phyloP scores from a whole-genome alignment of 2,888 invertebrate genomes.

The Acanthosepion pharaonis region DNA sequence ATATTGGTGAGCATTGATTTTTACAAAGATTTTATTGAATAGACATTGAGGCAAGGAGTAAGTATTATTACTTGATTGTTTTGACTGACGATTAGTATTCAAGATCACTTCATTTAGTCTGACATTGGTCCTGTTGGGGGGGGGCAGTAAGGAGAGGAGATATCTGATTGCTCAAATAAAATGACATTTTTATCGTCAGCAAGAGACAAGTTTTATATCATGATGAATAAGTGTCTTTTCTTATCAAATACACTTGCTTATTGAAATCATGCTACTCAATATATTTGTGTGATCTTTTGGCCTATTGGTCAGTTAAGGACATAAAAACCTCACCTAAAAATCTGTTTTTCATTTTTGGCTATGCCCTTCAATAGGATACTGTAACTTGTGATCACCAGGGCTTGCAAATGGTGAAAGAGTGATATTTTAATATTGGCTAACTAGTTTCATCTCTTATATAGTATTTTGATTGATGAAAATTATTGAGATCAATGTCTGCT shows the following conservation, averaged over 20 bases:
- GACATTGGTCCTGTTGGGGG: not conserved
- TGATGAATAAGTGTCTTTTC: not conserved
- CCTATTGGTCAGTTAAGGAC: not conserved
- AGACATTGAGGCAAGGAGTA: not conserved
- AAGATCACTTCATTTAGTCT: not conserved
- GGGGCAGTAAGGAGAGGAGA: not conserved
- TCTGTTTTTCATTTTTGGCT: not conserved
- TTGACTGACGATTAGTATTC: not conserved
- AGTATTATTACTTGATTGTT: constrained; percentile 36
- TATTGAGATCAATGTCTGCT: not conserved
- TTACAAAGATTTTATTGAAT: not conserved
- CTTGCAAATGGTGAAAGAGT: not conserved
- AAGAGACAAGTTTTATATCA: not conserved
- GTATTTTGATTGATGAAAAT: not conserved
- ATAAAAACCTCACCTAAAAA: not conserved
- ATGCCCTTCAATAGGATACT: not conserved
- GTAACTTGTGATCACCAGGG: not conserved
- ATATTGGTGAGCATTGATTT: not conserved
- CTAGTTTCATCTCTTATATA: not conserved
- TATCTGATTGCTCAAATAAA: not conserved
- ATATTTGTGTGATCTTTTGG: not conserved
- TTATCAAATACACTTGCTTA: not conserved
- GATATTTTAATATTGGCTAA: not conserved
- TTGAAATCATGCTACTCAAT: not conserved
- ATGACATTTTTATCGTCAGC: not conserved